These are phyloP conservation scores for Callinectes sapidus DNA, from an alignment of 2,888 invertebrate species.

Conservation along the genomic window DNA sequence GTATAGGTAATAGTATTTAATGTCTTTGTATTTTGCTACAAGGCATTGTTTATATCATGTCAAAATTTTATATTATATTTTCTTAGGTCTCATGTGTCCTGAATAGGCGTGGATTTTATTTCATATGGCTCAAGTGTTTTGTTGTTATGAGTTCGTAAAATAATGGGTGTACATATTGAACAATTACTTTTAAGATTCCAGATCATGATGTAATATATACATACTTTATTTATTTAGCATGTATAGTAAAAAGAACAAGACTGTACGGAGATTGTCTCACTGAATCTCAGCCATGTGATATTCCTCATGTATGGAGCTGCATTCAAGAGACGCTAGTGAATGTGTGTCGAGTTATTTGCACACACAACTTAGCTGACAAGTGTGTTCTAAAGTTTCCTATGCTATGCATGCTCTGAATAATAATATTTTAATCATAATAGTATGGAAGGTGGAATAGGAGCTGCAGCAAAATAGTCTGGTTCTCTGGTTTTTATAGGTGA, in stretches of 20 bases:
- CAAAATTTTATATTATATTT: conserved; percentile 65
- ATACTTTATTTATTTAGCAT: conserved; percentile 64
- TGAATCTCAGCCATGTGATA: conserved; percentile 70
- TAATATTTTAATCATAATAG: conserved; percentile 19
- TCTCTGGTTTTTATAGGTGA: neutral
- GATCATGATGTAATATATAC: conserved; percentile 64
- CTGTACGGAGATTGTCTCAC: conserved; percentile 55
- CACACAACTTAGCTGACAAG: neutral
- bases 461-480: conserved; percentile 21
- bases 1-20: conserved; percentile 43
- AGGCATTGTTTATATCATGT: conserved; percentile 60
- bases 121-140: conserved; percentile 64
- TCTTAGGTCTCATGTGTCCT: conserved; percentile 61
- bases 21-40: conserved; percentile 51
- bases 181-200: conserved; percentile 48
- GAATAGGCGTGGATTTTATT: conserved; percentile 62
- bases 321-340: conserved; percentile 46
- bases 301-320: conserved; percentile 53
- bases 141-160: conserved; percentile 64
- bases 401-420: conserved; percentile 34
- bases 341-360: neutral
- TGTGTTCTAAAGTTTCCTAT: conserved; percentile 34
- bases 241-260: conserved; percentile 48
- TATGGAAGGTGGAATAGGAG: neutral
- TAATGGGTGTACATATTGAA: conserved; percentile 60